These are phyloP conservation scores for Cromileptes altivelis DNA, from an alignment of 2,113 vertebrate species.

Conservation along the genomic window DNA sequence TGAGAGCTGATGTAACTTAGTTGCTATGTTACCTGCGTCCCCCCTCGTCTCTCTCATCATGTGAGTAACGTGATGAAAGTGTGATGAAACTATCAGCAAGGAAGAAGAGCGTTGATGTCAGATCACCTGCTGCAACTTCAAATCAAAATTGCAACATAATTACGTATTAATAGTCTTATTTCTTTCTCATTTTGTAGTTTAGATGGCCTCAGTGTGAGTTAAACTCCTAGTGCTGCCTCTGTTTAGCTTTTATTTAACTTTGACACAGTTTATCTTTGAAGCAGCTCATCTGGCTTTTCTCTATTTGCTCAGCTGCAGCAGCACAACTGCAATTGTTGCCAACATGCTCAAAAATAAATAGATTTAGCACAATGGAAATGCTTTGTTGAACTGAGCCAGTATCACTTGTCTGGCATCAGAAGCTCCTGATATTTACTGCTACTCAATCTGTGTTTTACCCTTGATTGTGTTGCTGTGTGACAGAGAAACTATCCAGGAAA, in stretches of 20 bases:
- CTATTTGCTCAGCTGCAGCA: neutral
- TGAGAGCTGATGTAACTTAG: constrained; percentile 62
- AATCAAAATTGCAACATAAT: neutral
- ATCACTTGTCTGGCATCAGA: neutral
- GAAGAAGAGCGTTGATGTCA: constrained; percentile 16
- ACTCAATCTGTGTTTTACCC: neutral
- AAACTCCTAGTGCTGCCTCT: neutral
- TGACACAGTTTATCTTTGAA: neutral
- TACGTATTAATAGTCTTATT: neutral
- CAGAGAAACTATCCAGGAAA: neutral
- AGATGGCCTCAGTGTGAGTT: neutral
- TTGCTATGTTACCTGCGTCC: constrained; percentile 38
- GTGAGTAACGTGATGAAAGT: constrained; percentile 52
- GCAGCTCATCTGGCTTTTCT: neutral
- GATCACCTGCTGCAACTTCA: constrained; percentile 53
- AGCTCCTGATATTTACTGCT: neutral
- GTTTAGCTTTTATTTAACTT: neutral
- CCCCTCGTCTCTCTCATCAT: neutral
- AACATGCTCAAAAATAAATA: neutral
- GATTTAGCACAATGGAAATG: neutral
- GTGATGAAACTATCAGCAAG: constrained; percentile 64
- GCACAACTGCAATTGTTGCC: neutral
- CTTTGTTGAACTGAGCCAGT: neutral
- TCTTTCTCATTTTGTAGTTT: neutral
- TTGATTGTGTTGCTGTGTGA: neutral